phyloP scores from a whole-genome alignment of 2,888 invertebrate genomes.

The Tenthredo mesomela region DNA sequence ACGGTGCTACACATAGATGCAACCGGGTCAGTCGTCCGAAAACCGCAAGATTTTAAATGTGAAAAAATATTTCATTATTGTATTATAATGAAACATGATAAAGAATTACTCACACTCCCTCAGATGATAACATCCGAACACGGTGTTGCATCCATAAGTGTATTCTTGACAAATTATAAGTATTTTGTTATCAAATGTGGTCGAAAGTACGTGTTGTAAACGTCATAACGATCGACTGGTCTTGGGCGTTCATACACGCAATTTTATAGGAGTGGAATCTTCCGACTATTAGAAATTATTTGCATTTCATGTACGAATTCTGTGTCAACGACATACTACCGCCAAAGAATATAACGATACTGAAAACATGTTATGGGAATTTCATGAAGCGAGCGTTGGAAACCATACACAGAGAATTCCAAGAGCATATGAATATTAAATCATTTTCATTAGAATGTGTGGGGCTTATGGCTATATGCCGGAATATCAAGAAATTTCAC shows the following conservation, averaged over 20 bases:
- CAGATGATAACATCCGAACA: conserved; percentile 54
- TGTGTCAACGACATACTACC: not conserved
- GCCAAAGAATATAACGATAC: conserved; percentile 37
- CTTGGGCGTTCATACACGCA: not conserved
- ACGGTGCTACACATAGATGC: conserved; percentile 56
- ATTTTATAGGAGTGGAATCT: not conserved
- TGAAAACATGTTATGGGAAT: conserved; percentile 58
- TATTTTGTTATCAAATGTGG: conserved; percentile 46
- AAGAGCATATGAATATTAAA: conserved; percentile 50
- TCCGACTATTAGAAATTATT: not conserved
- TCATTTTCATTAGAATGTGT: conserved; percentile 57
- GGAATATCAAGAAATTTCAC: conserved; percentile 53
- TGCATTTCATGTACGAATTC: conserved; percentile 47
- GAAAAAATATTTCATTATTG: conserved; percentile 56
- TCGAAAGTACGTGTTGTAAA: not conserved
- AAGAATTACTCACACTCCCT: not conserved
- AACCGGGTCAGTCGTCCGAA: conserved; percentile 54
- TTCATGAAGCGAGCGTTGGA: conserved; percentile 56
- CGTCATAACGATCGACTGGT: not conserved
- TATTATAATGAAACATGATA: conserved; percentile 27
- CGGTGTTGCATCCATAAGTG: conserved; percentile 50
- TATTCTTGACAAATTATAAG: conserved; percentile 53
- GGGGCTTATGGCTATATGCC: conserved; percentile 52
- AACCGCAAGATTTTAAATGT: conserved; percentile 48
- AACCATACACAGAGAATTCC: conserved; percentile 45